These are phyloP conservation scores for Pollenia labialis DNA, from an alignment of 2,888 invertebrate species.

Conservation along the genomic window DNA sequence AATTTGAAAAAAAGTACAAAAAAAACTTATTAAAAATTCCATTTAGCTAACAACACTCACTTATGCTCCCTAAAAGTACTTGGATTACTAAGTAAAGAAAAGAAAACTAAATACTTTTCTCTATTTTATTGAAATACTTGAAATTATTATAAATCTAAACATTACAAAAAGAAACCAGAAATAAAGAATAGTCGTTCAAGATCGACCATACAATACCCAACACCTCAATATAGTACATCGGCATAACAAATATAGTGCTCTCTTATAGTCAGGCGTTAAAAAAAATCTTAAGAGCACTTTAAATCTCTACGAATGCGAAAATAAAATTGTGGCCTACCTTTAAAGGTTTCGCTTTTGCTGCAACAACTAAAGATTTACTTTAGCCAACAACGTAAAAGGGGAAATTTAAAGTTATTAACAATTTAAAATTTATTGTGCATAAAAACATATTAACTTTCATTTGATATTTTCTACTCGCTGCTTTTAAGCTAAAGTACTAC, in stretches of 20 bases:
- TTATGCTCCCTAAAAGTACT: slow-evolving; percentile 11
- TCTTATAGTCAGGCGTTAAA: too few species aligned
- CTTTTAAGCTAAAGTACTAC: slow-evolving; percentile 9
- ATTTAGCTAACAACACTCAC: slow-evolving; percentile 31
- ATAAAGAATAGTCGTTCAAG: too few species aligned
- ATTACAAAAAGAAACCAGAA: too few species aligned
- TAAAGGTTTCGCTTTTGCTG: neutral
- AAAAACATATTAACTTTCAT: slow-evolving; percentile 62
- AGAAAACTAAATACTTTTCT: neutral
- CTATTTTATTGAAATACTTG: too few species aligned
- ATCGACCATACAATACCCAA: too few species aligned
- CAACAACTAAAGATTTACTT: neutral
- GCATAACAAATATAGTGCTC: too few species aligned
- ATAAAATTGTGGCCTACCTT: slow-evolving; percentile 1
- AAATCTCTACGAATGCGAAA: too few species aligned
- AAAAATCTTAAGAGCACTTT: too few species aligned
- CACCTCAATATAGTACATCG: too few species aligned
- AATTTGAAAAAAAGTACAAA: neutral
- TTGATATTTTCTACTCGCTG: neutral
- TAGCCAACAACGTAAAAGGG: slow-evolving; percentile 1
- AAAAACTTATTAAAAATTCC: slow-evolving; percentile 25
- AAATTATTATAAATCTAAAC: too few species aligned
- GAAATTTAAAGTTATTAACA: slow-evolving; percentile 41
- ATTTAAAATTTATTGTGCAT: slow-evolving; percentile 64
- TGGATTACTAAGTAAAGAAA: neutral